Evolutionary conservation across 53 echinoderm and acorn worm species (phyloP), one percentile per base, ranked within the genome.

Genomic region (Pentamera pediparva): DNA sequence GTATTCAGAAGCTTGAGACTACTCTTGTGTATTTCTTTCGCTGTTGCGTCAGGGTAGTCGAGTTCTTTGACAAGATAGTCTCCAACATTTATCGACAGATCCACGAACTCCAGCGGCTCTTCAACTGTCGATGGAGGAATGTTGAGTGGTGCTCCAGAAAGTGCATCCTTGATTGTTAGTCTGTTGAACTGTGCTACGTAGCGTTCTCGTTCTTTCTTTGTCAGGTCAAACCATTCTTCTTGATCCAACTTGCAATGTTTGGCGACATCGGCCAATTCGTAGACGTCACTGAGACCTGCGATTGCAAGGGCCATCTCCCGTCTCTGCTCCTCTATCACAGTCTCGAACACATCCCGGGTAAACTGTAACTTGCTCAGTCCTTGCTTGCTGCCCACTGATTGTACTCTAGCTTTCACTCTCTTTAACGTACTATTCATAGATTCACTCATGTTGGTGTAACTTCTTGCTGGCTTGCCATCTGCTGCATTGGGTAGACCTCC

Each of bases 201-300:
- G 25, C 22, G 54, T 54, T 54, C 54, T 19, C 22, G 4, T 54
- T 54, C 54, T 26, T 54, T 54, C 54, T 54, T 54, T 54, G 54
- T 29, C 35, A 34, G 17, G 33, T 73, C 34, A 32, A 55, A 73
- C 54, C 74, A 52, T 10, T 32, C 18, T 12, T 75, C 75, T 0
- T 34, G 58, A 12, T 37, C 26, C 3, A 75, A 28, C 15, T 19
- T n/a, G 20, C 56, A 58, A n/a, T 58, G 41, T 37, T 57, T 4
- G 15, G 60, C 59, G 37, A 57, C 26, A 8, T 57, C 58, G 17
- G 59, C 75, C 39, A 75, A 17, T 35, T 73, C 74, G 17, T 53
- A 33, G 18, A 37, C 53, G 38, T 73, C 74, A 52, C 74, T 55
- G 7, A 73, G 54, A 37, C 37, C 74, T 32, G 32, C 32, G 6